Evolutionary conservation across 2,888 invertebrate species (phyloP).

Genomic region (Melanophora roralis): DNA sequence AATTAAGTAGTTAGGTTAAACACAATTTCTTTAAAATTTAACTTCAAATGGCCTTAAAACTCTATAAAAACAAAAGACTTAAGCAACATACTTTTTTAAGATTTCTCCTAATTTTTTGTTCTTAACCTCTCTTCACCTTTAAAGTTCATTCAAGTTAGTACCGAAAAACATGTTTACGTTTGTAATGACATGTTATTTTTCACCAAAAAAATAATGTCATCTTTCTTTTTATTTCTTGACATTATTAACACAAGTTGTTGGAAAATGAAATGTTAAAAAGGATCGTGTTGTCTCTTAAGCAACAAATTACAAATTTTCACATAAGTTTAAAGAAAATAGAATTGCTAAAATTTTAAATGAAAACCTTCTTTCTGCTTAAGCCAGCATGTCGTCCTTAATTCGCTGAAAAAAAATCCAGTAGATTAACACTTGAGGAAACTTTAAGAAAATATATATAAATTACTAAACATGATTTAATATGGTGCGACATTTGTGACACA

Average conservation of each 20-base stretch:
- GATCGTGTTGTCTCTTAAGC: conserved; percentile 32
- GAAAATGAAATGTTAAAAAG: conserved; percentile 49
- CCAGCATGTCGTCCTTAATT: conserved; percentile 45
- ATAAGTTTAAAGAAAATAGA: conserved; percentile 26
- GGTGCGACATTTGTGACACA: conserved; percentile 47
- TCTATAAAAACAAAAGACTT: conserved; percentile 14
- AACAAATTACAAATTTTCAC: conserved; percentile 49
- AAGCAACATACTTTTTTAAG: background rate
- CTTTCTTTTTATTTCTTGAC: background rate
- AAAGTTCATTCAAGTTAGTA: conserved; percentile 28
- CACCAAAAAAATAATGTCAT: conserved; percentile 22
- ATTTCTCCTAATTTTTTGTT: background rate
- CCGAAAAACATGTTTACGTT: background rate
- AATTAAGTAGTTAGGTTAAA: too few species aligned
- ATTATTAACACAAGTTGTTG: conserved; percentile 11
- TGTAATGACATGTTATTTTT: conserved; percentile 40
- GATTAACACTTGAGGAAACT: too few species aligned
- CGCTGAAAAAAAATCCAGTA: conserved; percentile 12
- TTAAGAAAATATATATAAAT: too few species aligned
- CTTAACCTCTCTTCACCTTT: conserved; percentile 9
- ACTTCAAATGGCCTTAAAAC: too few species aligned
- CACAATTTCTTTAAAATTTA: too few species aligned
- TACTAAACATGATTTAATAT: too few species aligned
- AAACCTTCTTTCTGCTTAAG: conserved; percentile 1
- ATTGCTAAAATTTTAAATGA: conserved; percentile 39